Percentiles rank a stretch among this genome's conserved stretches.
Conservation (phyloP, 2,113 vertebrate species). For the Aphyosemion australe region DNA sequence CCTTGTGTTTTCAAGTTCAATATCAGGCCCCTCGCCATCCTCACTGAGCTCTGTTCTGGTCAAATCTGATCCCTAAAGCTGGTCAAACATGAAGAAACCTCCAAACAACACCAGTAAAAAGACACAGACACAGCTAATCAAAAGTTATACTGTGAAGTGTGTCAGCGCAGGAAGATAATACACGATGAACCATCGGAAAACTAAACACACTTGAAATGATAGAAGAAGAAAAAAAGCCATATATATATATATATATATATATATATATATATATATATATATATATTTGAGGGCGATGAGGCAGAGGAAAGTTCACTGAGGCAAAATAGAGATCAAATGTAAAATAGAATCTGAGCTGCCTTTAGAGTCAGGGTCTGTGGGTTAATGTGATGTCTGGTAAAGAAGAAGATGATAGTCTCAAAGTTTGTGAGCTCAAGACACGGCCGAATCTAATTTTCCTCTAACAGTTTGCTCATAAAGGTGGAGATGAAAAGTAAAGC, state of each 20-base stretch:
- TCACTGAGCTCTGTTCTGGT: conserved; percentile 13
- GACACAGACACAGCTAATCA: conserved; percentile 31
- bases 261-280: not conserved
- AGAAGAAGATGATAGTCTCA: conserved; percentile 39
- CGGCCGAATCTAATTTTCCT: conserved; percentile 80
- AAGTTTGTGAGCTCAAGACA: conserved; percentile 57
- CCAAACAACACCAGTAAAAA: conserved; percentile 25
- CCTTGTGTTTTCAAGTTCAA: conserved; percentile 14
- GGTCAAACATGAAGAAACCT: conserved; percentile 38
- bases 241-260: not conserved
- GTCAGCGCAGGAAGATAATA: conserved; percentile 5
- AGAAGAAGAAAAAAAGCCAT: conserved; percentile 8
- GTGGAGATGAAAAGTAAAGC: conserved; percentile 58
- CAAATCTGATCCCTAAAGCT: conserved; percentile 35
- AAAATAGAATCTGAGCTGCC: conserved; percentile 38
- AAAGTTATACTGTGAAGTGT: conserved; percentile 31
- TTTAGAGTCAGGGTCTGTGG: conserved; percentile 35
- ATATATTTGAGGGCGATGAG: not conserved
- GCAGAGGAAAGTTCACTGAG: conserved; percentile 24
- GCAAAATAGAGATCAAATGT: conserved; percentile 41
- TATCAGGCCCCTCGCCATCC: conserved; percentile 25
- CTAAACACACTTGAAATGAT: conserved; percentile 14
- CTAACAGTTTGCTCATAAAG: conserved; percentile 81
- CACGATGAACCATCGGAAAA: conserved; percentile 2
- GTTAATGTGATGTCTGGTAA: conserved; percentile 49